A percentile compares a stretch with the other conserved stretches of the same genome.
These are phyloP conservation scores for Masticophis lateralis DNA, from an alignment of 2,797 vertebrate genomes.

Conservation along the genomic window DNA sequence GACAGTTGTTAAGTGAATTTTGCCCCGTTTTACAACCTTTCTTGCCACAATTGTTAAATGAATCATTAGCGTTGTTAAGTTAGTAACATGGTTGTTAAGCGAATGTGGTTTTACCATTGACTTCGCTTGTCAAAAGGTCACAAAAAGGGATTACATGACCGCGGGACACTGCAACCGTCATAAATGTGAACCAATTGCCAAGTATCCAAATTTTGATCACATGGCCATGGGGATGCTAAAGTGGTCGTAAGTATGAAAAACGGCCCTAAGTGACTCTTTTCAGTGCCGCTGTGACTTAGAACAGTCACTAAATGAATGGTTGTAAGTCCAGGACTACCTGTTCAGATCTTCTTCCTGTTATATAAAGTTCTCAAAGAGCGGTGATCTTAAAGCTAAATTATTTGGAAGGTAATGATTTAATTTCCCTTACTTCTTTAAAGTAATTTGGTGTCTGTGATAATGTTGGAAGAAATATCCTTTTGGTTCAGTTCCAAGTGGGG, in stretches of 20 bases:
- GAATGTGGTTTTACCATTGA: too few species aligned
- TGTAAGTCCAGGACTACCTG: background rate
- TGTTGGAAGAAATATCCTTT: too few species aligned
- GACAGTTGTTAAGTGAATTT: too few species aligned
- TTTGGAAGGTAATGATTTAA: background rate
- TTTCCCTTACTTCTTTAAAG: background rate
- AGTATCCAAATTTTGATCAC: background rate
- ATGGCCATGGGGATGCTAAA: background rate
- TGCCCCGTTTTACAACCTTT: too few species aligned
- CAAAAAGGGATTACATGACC: too few species aligned
- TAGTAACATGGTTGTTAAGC: too few species aligned
- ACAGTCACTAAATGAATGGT: accelerated
- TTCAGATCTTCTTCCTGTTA: background rate
- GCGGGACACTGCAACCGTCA: too few species aligned
- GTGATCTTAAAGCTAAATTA: background rate
- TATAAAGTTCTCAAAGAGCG: background rate
- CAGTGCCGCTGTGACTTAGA: background rate
- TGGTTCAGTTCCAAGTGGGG: too few species aligned
- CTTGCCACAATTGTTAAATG: too few species aligned
- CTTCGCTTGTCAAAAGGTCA: too few species aligned
- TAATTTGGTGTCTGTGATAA: background rate
- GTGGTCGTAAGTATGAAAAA: background rate
- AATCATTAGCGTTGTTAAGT: too few species aligned
- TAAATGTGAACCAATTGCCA: too few species aligned
- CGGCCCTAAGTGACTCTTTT: background rate